Evolutionary conservation across 2,888 invertebrate genomes (phyloP).

Genomic region (Sminthurinus aureus): DNA sequence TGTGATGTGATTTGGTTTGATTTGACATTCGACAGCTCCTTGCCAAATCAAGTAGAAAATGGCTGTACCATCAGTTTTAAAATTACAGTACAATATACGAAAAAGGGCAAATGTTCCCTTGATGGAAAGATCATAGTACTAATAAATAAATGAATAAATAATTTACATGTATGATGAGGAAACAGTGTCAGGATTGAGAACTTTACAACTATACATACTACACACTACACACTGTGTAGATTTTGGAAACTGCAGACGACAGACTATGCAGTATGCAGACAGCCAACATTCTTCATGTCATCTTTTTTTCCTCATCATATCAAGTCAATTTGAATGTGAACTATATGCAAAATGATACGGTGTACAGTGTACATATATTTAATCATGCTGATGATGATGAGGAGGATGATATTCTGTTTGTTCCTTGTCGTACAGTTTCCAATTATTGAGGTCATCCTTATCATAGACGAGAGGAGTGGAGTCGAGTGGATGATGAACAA

Average conservation of each 20-base stretch:
- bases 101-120: too few species aligned
- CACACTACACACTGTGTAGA: not conserved
- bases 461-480: not conserved
- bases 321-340: not conserved
- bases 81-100: too few species aligned
- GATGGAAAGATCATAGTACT: too few species aligned
- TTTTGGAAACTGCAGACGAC: not conserved
- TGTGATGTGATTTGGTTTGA: too few species aligned
- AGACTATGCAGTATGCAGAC: not conserved
- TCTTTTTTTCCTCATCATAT: not conserved
- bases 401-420: too few species aligned
- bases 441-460: constrained; percentile 11
- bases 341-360: not conserved
- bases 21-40: too few species aligned
- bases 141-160: too few species aligned
- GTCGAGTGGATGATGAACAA: too few species aligned
- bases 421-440: not conserved
- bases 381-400: too few species aligned
- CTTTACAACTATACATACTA: too few species aligned
- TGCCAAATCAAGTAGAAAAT: too few species aligned
- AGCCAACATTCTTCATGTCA: not conserved
- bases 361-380: not conserved
- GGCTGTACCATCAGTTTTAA: too few species aligned
- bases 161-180: not conserved
- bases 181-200: not conserved